phyloP scores from a whole-genome alignment of 2,888 invertebrate genomes.

The Scotopteryx bipunctaria region DNA sequence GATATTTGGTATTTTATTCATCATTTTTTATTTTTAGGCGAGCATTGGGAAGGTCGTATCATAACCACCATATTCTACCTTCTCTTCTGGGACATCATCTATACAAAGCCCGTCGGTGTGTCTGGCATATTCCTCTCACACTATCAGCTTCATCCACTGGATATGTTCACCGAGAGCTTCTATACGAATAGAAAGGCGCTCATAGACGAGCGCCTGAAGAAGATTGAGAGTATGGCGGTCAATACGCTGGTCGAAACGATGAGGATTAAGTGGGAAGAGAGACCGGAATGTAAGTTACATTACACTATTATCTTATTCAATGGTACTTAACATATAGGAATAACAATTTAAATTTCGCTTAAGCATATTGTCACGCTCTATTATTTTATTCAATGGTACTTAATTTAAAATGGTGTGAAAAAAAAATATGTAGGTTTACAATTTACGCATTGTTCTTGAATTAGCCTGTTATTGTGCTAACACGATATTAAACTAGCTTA shows the following conservation, averaged over 20 bases:
- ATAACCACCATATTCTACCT: slow-evolving; percentile 85
- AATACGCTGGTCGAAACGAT: slow-evolving; percentile 73
- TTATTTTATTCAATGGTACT: too few species aligned
- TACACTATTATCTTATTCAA: too few species aligned
- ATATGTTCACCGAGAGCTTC: slow-evolving; percentile 87
- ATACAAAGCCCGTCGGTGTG: slow-evolving; percentile 70
- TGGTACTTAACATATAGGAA: too few species aligned
- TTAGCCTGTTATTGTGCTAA: too few species aligned
- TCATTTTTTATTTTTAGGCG: slow-evolving; percentile 73
- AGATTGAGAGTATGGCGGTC: slow-evolving; percentile 53
- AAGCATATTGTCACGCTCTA: too few species aligned
- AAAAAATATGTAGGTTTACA: too few species aligned
- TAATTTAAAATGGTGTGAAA: too few species aligned
- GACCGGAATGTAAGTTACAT: slow-evolving; percentile 67
- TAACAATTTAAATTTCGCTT: too few species aligned
- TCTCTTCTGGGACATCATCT: slow-evolving; percentile 91
- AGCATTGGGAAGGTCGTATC: slow-evolving; percentile 89
- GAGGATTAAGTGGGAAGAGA: slow-evolving; percentile 70
- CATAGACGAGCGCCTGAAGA: slow-evolving; percentile 81
- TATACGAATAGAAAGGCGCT: slow-evolving; percentile 83
- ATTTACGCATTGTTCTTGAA: too few species aligned
- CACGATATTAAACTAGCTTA: too few species aligned
- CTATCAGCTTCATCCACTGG: slow-evolving; percentile 88
- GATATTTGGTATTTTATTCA: too few species aligned
- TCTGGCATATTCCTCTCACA: slow-evolving; percentile 85